Percentiles rank a stretch among this genome's conserved stretches.
These are phyloP conservation scores for Calameuta idolon DNA, from an alignment of 2,888 invertebrate species.

Conservation along the genomic window DNA sequence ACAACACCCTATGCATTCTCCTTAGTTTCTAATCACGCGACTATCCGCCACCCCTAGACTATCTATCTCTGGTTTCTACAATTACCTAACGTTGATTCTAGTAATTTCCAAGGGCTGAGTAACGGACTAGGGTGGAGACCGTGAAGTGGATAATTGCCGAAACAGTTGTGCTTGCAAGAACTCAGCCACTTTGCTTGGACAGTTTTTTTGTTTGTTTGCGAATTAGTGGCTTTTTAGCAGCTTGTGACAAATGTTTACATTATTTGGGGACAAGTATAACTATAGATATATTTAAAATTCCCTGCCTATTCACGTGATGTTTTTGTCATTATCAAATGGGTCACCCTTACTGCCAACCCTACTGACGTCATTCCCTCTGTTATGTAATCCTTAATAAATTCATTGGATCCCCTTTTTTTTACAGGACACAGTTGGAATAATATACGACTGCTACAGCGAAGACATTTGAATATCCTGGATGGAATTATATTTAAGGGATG, in stretches of 20 bases:
- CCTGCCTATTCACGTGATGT: not conserved
- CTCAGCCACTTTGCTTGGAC: not conserved
- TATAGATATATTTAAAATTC: not conserved
- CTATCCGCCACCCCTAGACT: not conserved
- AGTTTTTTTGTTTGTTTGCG: not conserved
- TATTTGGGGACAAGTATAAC: not conserved
- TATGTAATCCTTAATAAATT: not conserved
- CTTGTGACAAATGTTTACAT: not conserved
- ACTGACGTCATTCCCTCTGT: not conserved
- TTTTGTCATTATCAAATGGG: not conserved
- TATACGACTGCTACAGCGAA: too few species aligned
- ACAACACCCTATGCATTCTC: not conserved
- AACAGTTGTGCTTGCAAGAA: constrained; percentile 1
- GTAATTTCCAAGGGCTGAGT: not conserved
- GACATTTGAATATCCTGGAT: not conserved
- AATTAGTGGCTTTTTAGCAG: not conserved
- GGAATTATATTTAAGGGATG: not conserved
- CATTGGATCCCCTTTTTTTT: not conserved
- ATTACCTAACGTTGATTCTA: not conserved
- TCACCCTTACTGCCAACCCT: not conserved
- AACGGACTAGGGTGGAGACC: not conserved
- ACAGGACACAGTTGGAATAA: not conserved
- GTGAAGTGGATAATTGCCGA: constrained; percentile 5
- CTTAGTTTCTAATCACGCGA: constrained; percentile 6
- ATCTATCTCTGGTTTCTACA: constrained; percentile 1